These are phyloP conservation scores for Antheraea pernyi DNA, from an alignment of 1,140 invertebrate genomes.

Conservation along the genomic window DNA sequence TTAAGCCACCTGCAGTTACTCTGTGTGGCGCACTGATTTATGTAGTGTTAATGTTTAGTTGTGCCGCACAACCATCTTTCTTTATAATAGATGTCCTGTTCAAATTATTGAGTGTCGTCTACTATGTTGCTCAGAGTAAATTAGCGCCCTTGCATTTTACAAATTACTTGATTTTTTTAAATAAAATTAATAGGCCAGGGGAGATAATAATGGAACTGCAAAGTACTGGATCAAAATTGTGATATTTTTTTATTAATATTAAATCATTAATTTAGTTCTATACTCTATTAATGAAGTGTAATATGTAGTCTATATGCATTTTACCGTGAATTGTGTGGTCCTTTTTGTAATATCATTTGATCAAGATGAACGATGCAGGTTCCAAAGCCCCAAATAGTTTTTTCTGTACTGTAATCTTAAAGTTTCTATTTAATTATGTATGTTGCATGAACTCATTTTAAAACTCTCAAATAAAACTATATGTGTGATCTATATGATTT, in stretches of 20 bases:
- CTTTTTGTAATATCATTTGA: constrained; percentile 40
- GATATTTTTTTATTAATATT: constrained; percentile 67
- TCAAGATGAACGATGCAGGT: constrained; percentile 50
- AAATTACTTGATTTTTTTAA: constrained; percentile 25
- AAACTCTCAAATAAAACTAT: not conserved
- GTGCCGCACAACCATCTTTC: constrained; percentile 47
- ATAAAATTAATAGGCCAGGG: constrained; percentile 34
- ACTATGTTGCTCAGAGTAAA: constrained; percentile 30
- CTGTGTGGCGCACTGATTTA: constrained; percentile 46
- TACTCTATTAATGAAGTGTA: constrained; percentile 16
- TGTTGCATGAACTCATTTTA: not conserved
- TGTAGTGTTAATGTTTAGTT: constrained; percentile 54
- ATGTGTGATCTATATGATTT: not conserved
- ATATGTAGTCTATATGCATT: constrained; percentile 15
- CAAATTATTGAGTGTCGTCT: constrained; percentile 35
- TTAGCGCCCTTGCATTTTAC: constrained; percentile 13
- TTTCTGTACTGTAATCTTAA: constrained; percentile 18
- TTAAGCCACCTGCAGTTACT: constrained; percentile 39
- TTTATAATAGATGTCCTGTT: constrained; percentile 43
- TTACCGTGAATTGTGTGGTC: not conserved
- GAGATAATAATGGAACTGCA: constrained; percentile 58
- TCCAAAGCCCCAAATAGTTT: constrained; percentile 54
- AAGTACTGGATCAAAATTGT: constrained; percentile 66
- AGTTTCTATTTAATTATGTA: not conserved
- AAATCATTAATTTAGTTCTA: constrained; percentile 29